Percentiles rank a stretch among this genome's conserved stretches.
phyloP scores from a whole-genome alignment of 2,113 vertebrate genomes.

The Natator depressus region DNA sequence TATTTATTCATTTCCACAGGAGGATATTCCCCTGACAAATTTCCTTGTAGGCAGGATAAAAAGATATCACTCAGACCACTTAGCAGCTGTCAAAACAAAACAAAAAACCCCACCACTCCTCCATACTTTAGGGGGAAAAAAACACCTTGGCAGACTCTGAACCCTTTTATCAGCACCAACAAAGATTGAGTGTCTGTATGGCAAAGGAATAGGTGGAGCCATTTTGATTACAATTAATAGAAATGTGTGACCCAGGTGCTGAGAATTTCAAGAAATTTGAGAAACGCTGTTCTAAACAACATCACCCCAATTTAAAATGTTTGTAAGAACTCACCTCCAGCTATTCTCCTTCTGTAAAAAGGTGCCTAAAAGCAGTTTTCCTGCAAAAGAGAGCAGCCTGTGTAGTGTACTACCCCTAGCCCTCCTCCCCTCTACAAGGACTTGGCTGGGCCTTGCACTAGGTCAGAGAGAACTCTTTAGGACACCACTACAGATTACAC shows the following conservation, averaged over 20 bases:
- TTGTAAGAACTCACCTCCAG: not conserved
- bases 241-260: not conserved
- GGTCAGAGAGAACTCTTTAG: constrained; percentile 2
- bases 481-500: not conserved
- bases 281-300: not conserved
- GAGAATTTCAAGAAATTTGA: not conserved
- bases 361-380: not conserved
- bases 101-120: not conserved
- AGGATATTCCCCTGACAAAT: not conserved
- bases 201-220: not conserved
- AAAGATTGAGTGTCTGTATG: not conserved
- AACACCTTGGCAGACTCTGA: not conserved
- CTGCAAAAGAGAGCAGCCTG: not conserved
- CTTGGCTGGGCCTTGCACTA: not conserved
- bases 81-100: not conserved
- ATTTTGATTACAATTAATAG: not conserved
- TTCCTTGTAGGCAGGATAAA: not conserved
- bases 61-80: not conserved
- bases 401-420: not conserved
- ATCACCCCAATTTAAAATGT: fast-evolving
- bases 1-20: not conserved
- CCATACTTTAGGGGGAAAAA: not conserved
- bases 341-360: not conserved
- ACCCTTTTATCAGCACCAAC: not conserved
- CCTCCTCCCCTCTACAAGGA: not conserved